Evolutionary conservation across 2,888 invertebrate species (phyloP).

Genomic region (Pogonocherus hispidulus): DNA sequence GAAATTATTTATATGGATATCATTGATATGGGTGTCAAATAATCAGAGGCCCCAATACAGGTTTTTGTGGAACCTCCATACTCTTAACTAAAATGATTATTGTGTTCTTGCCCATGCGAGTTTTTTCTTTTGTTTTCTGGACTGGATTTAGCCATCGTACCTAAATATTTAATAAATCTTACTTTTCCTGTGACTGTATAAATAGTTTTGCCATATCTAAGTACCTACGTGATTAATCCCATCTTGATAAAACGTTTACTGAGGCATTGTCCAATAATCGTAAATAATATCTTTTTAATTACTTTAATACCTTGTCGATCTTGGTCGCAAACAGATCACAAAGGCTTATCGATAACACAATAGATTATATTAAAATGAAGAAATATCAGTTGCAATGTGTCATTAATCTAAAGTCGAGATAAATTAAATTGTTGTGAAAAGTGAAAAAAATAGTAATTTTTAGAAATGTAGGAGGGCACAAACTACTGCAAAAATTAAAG

Average conservation of each 20-base stretch:
- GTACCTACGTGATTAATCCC: constrained; percentile 6
- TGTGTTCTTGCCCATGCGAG: too few species aligned
- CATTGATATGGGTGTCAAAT: too few species aligned
- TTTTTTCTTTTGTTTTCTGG: too few species aligned
- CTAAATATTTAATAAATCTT: not conserved
- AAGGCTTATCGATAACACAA: not conserved
- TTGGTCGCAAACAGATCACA: constrained; percentile 14
- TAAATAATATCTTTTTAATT: constrained; percentile 26
- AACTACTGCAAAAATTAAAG: too few species aligned
- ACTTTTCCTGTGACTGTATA: not conserved
- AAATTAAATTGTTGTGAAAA: too few species aligned
- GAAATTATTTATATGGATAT: too few species aligned
- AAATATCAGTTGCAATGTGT: not conserved
- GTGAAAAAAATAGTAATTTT: too few species aligned
- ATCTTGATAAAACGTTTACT: not conserved
- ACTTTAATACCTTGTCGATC: constrained; percentile 12
- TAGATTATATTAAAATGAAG: not conserved
- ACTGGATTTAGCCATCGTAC: not conserved
- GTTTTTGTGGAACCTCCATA: too few species aligned
- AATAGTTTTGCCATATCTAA: not conserved
- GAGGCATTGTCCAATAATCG: constrained; percentile 6
- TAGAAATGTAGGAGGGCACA: too few species aligned
- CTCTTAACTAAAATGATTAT: too few species aligned
- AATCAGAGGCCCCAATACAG: too few species aligned
- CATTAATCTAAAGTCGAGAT: too few species aligned